phyloP scores from a whole-genome alignment of 2,888 invertebrate species.

The Leptinotarsa juncta region DNA sequence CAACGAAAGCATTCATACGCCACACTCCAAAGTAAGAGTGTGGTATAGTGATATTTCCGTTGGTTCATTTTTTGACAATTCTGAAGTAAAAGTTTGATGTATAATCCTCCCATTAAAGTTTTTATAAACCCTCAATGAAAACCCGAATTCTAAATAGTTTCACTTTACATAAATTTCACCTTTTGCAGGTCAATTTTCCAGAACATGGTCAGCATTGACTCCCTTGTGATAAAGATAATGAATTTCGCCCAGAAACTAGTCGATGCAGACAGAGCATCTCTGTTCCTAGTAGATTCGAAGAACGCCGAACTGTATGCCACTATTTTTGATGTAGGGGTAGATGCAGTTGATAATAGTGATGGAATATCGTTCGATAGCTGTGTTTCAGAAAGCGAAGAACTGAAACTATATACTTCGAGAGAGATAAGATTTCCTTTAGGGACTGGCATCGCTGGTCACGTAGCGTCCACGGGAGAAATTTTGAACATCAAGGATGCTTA shows the following conservation, averaged over 20 bases:
- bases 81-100: too few relatives aligned
- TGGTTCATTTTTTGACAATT: too few relatives aligned
- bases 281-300: conserved; percentile 82
- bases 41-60: too few relatives aligned
- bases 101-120: too few relatives aligned
- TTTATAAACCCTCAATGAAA: too few relatives aligned
- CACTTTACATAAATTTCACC: neutral
- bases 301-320: conserved; percentile 83
- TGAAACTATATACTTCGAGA: conserved; percentile 63
- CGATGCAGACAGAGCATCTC: conserved; percentile 84
- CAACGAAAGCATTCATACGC: too few relatives aligned
- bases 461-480: conserved; percentile 82
- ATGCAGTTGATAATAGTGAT: conserved; percentile 49
- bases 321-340: conserved; percentile 78
- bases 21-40: too few relatives aligned
- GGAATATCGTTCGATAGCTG: conserved; percentile 18
- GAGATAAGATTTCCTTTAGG: conserved; percentile 79
- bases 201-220: conserved; percentile 87
- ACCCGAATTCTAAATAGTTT: too few relatives aligned
- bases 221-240: conserved; percentile 84
- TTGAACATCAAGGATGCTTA: conserved; percentile 88
- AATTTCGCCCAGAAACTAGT: conserved; percentile 85
- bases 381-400: conserved; percentile 44
- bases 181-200: conserved; percentile 83
- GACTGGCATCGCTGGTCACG: conserved; percentile 85